Conservation (phyloP, 2,797 vertebrate genomes). For the Enoplosus armatus region DNA sequence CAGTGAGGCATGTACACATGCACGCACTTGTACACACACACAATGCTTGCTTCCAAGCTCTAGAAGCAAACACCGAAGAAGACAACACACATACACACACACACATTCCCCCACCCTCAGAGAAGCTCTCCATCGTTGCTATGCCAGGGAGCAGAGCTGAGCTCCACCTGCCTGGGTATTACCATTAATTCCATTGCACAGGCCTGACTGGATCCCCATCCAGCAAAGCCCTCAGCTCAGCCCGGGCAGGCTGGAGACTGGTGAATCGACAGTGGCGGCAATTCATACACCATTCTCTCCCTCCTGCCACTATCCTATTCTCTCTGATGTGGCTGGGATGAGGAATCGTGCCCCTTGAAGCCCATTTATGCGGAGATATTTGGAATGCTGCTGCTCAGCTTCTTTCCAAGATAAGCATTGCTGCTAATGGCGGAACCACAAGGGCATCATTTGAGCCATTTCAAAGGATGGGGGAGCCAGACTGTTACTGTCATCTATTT, state of each 20-base stretch:
- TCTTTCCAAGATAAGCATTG: slow-evolving; percentile 71
- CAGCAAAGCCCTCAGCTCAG: slow-evolving; percentile 74
- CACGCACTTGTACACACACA: slow-evolving; percentile 49
- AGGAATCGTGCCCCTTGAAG: slow-evolving; percentile 69
- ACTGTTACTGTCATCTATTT: slow-evolving; percentile 45
- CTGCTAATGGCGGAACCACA: slow-evolving; percentile 70
- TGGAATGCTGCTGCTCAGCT: slow-evolving; percentile 61
- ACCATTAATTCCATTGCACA: slow-evolving; percentile 83
- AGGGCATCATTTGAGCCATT: slow-evolving; percentile 70
- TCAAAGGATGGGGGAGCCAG: slow-evolving; percentile 45
- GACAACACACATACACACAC: slow-evolving; percentile 12
- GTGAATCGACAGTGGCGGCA: slow-evolving; percentile 67
- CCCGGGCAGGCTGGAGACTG: slow-evolving; percentile 71
- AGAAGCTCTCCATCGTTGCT: slow-evolving; percentile 57
- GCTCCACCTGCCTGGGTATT: slow-evolving; percentile 84
- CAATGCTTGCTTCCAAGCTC: slow-evolving; percentile 53
- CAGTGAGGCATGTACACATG: slow-evolving; percentile 53
- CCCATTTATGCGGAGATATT: slow-evolving; percentile 71
- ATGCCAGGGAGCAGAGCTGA: slow-evolving; percentile 77
- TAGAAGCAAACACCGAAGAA: slow-evolving; percentile 44
- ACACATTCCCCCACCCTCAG: slow-evolving; percentile 41
- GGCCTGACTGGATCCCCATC: slow-evolving; percentile 74
- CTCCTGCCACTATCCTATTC: slow-evolving; percentile 74
- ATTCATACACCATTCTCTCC: slow-evolving; percentile 65
- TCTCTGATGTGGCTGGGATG: slow-evolving; percentile 74